Base-by-base conservation (phyloP, 2,113 vertebrate genomes). In the Sarotherodon lohbergeri region DNA sequence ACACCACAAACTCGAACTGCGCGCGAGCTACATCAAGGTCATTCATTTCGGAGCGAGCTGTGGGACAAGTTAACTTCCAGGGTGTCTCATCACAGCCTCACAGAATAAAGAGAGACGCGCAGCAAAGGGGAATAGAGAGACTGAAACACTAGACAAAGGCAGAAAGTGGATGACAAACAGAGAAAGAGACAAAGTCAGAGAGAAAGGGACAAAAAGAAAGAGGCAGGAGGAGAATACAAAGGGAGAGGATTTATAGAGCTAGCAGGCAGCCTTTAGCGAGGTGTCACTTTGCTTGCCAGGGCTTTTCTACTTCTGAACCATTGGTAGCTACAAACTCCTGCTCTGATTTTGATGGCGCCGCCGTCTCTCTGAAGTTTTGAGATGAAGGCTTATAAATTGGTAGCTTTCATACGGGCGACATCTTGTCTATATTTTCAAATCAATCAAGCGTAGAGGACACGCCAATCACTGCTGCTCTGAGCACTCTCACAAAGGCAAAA, bases 381-480 rank as follows among this genome's bases (percentile, higher is more conserved):
- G 94, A 96, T 92, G 95, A 96, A 94, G 95, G 89, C 90, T 95
- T 89, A 76, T 83, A 95, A 96, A 96, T 96, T 95, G 95, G 94
- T 94, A 89, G 95, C 95, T 96, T 96, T 96, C 95, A 96, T 92
- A 92, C 68, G 9, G 80, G 91, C 89, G 94, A 95, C 94, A 95
- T 93, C 93, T 96, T 93, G 95, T 95, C 96, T 94, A 95, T 95
- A 95, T 96, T 96, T 95, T 93, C 88, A 94, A 96, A 96, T 96
- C 96, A 96, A 94, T 96, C 95, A 95, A 91, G 95, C 91, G 82
- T 95, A 94, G 95, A 96, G 96, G 96, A 95, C 96, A 96, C 89
- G 90, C 82, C 93, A 92, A 83, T 94, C 95, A 93, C 88, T 5
- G 86, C 81, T 41, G 73, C 89, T 88, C 88, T 22, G 71, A 86